These are phyloP conservation scores for Tribolium madens DNA, from an alignment of 1,140 invertebrate species.

Conservation along the genomic window DNA sequence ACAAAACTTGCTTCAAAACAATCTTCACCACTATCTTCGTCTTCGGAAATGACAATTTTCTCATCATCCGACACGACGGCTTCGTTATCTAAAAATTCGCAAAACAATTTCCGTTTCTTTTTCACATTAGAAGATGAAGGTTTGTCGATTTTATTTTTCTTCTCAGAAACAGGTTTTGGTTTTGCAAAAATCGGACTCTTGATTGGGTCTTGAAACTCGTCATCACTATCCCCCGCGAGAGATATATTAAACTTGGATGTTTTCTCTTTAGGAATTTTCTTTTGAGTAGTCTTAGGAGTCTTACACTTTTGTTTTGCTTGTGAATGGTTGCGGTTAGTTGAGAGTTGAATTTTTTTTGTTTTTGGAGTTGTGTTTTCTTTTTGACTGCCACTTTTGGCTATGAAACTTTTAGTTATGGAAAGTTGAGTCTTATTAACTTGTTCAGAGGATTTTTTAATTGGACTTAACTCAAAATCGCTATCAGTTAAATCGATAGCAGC, in stretches of 20 bases:
- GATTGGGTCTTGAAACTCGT: constrained; percentile 50
- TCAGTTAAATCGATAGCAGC: constrained; percentile 28
- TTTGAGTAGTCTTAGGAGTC: constrained; percentile 15
- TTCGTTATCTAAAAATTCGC: constrained; percentile 58
- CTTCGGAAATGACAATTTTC: constrained; percentile 50
- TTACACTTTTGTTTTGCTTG: neutral
- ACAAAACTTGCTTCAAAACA: constrained; percentile 62
- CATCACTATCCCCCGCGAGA: constrained; percentile 46
- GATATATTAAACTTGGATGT: neutral
- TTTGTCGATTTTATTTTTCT: constrained; percentile 24
- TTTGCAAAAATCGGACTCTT: constrained; percentile 28
- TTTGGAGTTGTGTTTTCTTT: constrained; percentile 20
- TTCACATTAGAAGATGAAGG: neutral
- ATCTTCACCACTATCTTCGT: constrained; percentile 56
- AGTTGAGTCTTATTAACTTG: constrained; percentile 28
- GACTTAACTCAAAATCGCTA: constrained; percentile 42
- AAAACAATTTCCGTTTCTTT: constrained; percentile 12
- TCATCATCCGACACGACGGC: constrained; percentile 58
- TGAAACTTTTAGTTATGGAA: constrained; percentile 50
- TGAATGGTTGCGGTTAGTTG: neutral
- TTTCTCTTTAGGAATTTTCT: neutral
- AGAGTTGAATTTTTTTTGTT: constrained; percentile 4
- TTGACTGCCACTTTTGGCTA: constrained; percentile 36
- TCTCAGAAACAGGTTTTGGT: constrained; percentile 1
- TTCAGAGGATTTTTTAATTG: neutral